These are phyloP conservation scores for Rhagoletis pomonella DNA, from an alignment of 1,140 invertebrate species.

Conservation along the genomic window DNA sequence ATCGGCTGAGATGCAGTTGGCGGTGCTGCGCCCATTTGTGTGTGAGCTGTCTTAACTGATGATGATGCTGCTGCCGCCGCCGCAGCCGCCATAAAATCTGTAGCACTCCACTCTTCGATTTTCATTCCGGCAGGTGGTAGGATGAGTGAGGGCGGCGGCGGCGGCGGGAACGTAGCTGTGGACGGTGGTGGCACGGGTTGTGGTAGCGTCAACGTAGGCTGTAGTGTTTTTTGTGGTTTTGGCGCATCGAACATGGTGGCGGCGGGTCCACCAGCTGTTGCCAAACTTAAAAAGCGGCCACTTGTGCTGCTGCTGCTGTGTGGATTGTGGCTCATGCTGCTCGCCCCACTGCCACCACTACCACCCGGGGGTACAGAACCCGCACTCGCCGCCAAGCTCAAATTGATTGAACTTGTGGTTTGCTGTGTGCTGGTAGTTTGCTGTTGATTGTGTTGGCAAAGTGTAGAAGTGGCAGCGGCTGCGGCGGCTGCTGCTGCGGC, in stretches of 20 bases:
- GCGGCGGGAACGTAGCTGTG: slow-evolving; percentile 54
- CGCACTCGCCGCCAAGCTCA: slow-evolving; percentile 62
- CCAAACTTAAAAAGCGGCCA: slow-evolving; percentile 65
- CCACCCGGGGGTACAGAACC: slow-evolving; percentile 56
- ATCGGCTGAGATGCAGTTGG: slow-evolving; percentile 33
- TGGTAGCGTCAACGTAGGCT: slow-evolving; percentile 33
- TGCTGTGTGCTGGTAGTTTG: slow-evolving; percentile 59
- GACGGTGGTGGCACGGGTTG: slow-evolving; percentile 56
- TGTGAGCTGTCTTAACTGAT: background rate
- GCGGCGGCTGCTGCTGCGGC: slow-evolving; percentile 74
- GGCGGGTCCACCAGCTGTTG: slow-evolving; percentile 49
- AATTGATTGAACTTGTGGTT: slow-evolving; percentile 67
- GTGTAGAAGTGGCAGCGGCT: slow-evolving; percentile 72
- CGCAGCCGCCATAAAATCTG: slow-evolving; percentile 41
- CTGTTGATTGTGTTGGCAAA: slow-evolving; percentile 69
- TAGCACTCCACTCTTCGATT: slow-evolving; percentile 63
- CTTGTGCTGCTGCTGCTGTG: slow-evolving; percentile 62
- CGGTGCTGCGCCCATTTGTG: background rate
- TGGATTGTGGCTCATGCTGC: slow-evolving; percentile 57
- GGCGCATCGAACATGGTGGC: slow-evolving; percentile 11
- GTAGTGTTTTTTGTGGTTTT: slow-evolving; percentile 45
- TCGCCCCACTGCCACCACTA: slow-evolving; percentile 60
- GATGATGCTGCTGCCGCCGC: background rate
- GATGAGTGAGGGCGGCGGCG: slow-evolving; percentile 65
- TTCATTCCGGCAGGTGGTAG: slow-evolving; percentile 66